Percentiles rank a stretch among this genome's conserved stretches.
Evolutionary conservation across 2,888 invertebrate genomes (phyloP).

Genomic region (Aphrophora alni): DNA sequence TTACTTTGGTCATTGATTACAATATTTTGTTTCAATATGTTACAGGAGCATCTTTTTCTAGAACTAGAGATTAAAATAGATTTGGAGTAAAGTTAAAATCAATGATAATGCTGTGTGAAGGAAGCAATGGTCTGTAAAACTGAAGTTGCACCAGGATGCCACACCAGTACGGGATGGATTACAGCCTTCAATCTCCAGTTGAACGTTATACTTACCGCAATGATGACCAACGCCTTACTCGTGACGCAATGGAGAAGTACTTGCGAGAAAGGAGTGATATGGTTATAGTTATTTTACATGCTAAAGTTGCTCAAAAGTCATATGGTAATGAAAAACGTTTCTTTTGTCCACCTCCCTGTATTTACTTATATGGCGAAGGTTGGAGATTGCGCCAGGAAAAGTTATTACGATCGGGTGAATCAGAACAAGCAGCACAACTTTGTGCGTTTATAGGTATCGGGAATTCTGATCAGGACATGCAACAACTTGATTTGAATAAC

Average conservation of each 20-base stretch:
- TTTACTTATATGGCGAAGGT: slow-evolving; percentile 97
- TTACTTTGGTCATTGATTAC: too few species aligned
- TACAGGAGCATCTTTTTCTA: background rate
- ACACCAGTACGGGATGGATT: slow-evolving; percentile 73
- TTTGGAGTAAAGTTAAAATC: background rate
- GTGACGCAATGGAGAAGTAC: slow-evolving; percentile 97
- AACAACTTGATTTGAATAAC: slow-evolving; percentile 94
- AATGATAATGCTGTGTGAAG: background rate
- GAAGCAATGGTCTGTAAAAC: background rate
- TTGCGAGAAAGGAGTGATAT: slow-evolving; percentile 93
- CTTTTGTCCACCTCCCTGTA: slow-evolving; percentile 99
- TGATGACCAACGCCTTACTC: slow-evolving; percentile 77
- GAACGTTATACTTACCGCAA: slow-evolving; percentile 49
- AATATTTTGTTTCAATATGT: too few species aligned
- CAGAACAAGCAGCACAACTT: slow-evolving; percentile 76
- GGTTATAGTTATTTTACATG: slow-evolving; percentile 96
- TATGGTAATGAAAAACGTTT: slow-evolving; percentile 99
- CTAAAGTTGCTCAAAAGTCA: slow-evolving; percentile 99
- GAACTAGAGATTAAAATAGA: background rate
- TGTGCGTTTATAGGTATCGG: slow-evolving; percentile 99
- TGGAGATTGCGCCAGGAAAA: slow-evolving; percentile 96
- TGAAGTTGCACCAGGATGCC: slow-evolving; percentile 63
- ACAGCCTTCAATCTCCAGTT: slow-evolving; percentile 47
- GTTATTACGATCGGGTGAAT: slow-evolving; percentile 80
- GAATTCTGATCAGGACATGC: slow-evolving; percentile 98